A percentile compares a stretch with the other conserved stretches of the same genome.
Conservation (phyloP, 2,888 invertebrate genomes). For the Eutolmus rufibarbis region DNA sequence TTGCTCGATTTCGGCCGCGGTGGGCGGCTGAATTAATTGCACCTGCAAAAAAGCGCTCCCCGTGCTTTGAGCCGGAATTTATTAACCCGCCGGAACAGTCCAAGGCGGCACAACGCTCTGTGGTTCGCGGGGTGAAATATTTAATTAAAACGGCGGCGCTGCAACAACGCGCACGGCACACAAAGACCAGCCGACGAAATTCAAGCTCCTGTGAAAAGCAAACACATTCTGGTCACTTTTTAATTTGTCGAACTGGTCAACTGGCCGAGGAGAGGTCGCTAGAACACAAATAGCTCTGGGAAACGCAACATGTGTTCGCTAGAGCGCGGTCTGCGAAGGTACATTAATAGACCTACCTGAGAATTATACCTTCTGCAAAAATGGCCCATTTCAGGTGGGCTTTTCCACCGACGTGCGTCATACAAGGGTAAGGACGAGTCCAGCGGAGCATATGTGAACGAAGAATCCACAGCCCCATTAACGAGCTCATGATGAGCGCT, state of each 20-base stretch:
- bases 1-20: background rate
- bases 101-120: background rate
- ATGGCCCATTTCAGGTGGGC: background rate
- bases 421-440: background rate
- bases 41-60: background rate
- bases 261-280: background rate
- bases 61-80: background rate
- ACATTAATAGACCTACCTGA: background rate
- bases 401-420: background rate
- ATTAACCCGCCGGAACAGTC: background rate
- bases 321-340: background rate
- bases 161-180: background rate
- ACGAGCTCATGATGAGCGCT: background rate
- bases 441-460: background rate
- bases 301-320: slow-evolving; percentile 9
- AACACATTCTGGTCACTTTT: slow-evolving; percentile 19
- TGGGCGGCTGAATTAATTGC: background rate
- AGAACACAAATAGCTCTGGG: background rate
- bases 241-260: background rate
- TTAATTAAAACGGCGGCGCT: background rate
- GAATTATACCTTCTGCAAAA: background rate
- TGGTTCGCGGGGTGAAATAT: background rate
- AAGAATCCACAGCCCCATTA: background rate
- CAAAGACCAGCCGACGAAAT: background rate
- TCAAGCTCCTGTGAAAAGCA: background rate